Percentiles rank a stretch among this genome's conserved stretches.
phyloP scores from a whole-genome alignment of 2,113 vertebrate species.

The Ictalurus punctatus region DNA sequence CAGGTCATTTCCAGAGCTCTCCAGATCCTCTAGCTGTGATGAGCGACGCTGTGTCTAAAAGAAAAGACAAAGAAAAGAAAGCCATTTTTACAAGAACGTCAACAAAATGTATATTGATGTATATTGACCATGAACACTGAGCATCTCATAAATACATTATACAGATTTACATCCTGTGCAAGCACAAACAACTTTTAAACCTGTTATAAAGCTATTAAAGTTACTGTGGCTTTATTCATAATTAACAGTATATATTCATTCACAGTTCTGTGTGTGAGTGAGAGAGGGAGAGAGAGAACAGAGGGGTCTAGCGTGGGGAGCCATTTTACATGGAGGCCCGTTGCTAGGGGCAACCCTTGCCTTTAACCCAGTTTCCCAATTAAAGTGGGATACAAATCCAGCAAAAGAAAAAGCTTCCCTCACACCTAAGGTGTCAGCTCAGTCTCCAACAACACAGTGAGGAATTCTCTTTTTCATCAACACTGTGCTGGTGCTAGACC shows the following conservation, averaged over 20 bases:
- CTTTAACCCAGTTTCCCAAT: constrained; percentile 72
- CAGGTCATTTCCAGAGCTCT: constrained; percentile 71
- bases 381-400: constrained; percentile 64
- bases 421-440: constrained; percentile 36
- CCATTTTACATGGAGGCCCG: constrained; percentile 67
- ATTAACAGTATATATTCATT: constrained; percentile 28
- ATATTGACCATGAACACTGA: not conserved
- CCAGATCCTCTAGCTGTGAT: constrained; percentile 63
- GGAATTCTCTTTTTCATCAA: constrained; percentile 20
- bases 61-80: constrained; percentile 34
- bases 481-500: constrained; percentile 10
- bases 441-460: constrained; percentile 19
- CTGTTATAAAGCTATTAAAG: not conserved
- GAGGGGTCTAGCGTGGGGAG: constrained; percentile 51
- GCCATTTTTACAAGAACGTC: not conserved
- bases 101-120: not conserved
- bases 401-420: constrained; percentile 47
- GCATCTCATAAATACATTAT: not conserved
- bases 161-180: not conserved
- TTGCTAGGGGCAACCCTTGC: constrained; percentile 76
- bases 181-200: not conserved
- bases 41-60: constrained; percentile 66
- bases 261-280: constrained; percentile 4
- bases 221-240: not conserved
- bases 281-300: constrained; percentile 32